These are phyloP conservation scores for Acleris laterana DNA, from an alignment of 2,888 invertebrate genomes.

Conservation along the genomic window DNA sequence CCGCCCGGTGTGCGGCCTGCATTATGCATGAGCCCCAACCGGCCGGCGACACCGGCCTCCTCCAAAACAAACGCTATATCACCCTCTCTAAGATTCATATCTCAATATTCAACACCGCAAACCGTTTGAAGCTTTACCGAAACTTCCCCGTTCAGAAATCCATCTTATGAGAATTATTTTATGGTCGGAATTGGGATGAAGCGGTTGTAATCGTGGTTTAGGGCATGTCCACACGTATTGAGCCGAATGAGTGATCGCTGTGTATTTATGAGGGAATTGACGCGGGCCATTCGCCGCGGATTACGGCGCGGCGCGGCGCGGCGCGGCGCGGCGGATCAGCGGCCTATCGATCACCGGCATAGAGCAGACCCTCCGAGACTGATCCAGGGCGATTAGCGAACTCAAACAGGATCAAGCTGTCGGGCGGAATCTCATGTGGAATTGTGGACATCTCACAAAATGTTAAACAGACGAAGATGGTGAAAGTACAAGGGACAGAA, in stretches of 20 bases:
- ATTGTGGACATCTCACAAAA: too few relatives aligned
- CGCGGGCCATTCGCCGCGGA: constrained; percentile 19
- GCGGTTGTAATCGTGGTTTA: constrained; percentile 10
- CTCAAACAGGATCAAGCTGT: too few relatives aligned
- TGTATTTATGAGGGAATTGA: constrained; percentile 50
- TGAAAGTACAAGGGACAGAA: too few relatives aligned
- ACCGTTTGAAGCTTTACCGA: not conserved
- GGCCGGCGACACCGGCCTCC: not conserved
- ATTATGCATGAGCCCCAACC: constrained; percentile 56
- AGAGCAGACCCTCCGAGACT: not conserved
- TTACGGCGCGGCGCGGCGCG: constrained; percentile 6
- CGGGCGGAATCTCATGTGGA: too few relatives aligned
- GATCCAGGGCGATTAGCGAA: too few relatives aligned
- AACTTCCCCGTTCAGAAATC: constrained; percentile 4
- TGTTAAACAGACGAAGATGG: too few relatives aligned
- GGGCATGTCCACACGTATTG: constrained; percentile 45
- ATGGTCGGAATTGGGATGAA: constrained; percentile 10
- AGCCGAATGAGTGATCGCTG: constrained; percentile 50
- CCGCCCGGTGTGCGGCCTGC: constrained; percentile 55
- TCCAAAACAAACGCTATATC: constrained; percentile 19
- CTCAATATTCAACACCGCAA: not conserved
- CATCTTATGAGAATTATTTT: not conserved
- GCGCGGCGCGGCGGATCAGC: not conserved
- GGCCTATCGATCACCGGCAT: constrained; percentile 5
- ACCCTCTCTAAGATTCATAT: constrained; percentile 11